phyloP scores from a whole-genome alignment of 2,888 invertebrate genomes.

The Miltochrista miniata region DNA sequence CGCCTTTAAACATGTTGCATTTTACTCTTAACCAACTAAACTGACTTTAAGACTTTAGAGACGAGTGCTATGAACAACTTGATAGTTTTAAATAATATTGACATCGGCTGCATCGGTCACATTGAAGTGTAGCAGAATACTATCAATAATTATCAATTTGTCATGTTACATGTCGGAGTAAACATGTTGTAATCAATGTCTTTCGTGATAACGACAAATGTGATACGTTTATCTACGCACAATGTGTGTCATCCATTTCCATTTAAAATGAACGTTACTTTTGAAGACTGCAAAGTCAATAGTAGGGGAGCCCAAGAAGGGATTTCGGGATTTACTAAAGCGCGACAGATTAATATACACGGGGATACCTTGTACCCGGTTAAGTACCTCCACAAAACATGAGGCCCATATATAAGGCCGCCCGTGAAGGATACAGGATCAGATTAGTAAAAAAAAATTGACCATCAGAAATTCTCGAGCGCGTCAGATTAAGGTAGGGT shows the following conservation, averaged over 20 bases:
- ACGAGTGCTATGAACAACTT: slow-evolving; percentile 9
- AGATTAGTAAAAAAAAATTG: too few relatives aligned
- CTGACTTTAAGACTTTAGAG: background rate
- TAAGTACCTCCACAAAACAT: too few relatives aligned
- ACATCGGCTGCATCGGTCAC: background rate
- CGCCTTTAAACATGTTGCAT: slow-evolving; percentile 42
- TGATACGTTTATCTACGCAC: background rate
- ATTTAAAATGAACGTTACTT: too few relatives aligned
- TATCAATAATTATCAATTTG: slow-evolving; percentile 19
- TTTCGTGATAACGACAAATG: slow-evolving; percentile 4
- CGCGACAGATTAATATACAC: too few relatives aligned
- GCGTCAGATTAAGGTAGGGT: too few relatives aligned
- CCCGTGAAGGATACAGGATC: too few relatives aligned
- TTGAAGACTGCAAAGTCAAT: too few relatives aligned
- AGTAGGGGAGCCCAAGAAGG: too few relatives aligned
- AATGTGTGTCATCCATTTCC: background rate
- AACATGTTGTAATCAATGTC: background rate
- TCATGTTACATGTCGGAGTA: slow-evolving; percentile 13
- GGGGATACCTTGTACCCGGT: too few relatives aligned
- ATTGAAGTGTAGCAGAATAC: slow-evolving; percentile 3
- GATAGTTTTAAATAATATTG: slow-evolving; percentile 5
- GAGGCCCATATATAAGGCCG: too few relatives aligned
- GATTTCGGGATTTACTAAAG: too few relatives aligned
- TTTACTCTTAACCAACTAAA: slow-evolving; percentile 19
- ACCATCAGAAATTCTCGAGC: too few relatives aligned